These are phyloP conservation scores for Platygyra sinensis DNA, from an alignment of 64 coral and sea anemone genomes.

Conservation along the genomic window DNA sequence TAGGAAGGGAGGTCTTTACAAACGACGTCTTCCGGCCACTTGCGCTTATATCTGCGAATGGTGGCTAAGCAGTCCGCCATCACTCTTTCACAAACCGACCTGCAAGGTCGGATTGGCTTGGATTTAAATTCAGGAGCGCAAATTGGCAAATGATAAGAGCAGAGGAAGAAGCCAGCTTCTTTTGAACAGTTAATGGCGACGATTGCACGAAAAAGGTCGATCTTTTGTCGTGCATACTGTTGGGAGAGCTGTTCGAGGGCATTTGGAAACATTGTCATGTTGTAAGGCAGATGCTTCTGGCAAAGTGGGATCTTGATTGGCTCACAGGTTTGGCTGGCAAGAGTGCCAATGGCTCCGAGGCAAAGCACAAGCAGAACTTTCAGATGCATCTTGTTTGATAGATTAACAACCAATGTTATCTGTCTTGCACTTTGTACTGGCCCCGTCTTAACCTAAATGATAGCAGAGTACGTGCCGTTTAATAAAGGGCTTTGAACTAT, in stretches of 20 bases:
- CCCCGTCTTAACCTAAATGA: background rate
- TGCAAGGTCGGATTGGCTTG: slow-evolving; percentile 30
- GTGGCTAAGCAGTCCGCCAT: slow-evolving; percentile 35
- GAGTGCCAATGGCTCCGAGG: background rate
- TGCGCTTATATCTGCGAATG: background rate
- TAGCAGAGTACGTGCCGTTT: slow-evolving; percentile 22
- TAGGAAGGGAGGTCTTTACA: slow-evolving; percentile 32
- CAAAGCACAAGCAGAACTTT: background rate
- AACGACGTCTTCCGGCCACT: slow-evolving; percentile 18
- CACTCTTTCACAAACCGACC: slow-evolving; percentile 33
- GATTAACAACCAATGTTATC: background rate
- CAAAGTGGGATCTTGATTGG: slow-evolving; percentile 30
- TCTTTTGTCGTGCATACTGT: slow-evolving; percentile 6
- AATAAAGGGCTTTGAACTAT: slow-evolving; percentile 21
- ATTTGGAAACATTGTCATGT: slow-evolving; percentile 52
- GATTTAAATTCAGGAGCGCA: slow-evolving; percentile 34
- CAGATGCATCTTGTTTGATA: slow-evolving; percentile 12
- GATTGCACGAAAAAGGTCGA: slow-evolving; percentile 12
- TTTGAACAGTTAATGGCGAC: slow-evolving; percentile 21
- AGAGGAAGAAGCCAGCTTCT: slow-evolving; percentile 32
- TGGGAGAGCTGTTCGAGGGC: slow-evolving; percentile 27
- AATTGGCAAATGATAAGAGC: slow-evolving; percentile 31
- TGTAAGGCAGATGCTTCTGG: slow-evolving; percentile 6
- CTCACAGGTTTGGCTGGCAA: slow-evolving; percentile 11
- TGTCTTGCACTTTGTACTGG: slow-evolving; percentile 1